Conservation (phyloP, 1,140 invertebrate species). For the Thalassaphorura encarpata region DNA sequence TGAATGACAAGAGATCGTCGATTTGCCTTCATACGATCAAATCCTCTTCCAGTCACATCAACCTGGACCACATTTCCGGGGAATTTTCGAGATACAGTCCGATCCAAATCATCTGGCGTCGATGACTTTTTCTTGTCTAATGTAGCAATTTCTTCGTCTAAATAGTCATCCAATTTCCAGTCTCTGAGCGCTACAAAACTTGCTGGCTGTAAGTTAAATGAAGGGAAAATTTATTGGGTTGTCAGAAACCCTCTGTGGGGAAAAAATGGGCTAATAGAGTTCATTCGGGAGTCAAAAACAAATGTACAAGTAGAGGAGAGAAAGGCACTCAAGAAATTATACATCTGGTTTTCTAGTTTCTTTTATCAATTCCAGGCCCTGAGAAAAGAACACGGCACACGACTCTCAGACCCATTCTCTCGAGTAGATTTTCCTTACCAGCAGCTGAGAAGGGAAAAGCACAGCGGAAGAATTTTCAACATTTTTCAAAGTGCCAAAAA, state of each 20-base stretch:
- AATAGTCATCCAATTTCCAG: slow-evolving; percentile 32
- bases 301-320: no score
- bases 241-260: no score
- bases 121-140: slow-evolving; percentile 30
- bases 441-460: no score
- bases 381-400: no score
- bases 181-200: slow-evolving; percentile 29
- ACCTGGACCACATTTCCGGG: slow-evolving; percentile 74
- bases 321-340: no score
- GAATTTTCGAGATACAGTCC: slow-evolving; percentile 49
- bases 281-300: no score
- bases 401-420: no score
- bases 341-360: no score
- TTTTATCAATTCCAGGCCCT: no score
- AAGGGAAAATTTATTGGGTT: no score
- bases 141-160: slow-evolving; percentile 27
- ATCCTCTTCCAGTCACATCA: slow-evolving; percentile 71
- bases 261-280: no score
- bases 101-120: slow-evolving; percentile 37
- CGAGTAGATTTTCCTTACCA: no score
- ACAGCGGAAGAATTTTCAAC: neutral
- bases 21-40: slow-evolving; percentile 72
- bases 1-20: slow-evolving; percentile 56
- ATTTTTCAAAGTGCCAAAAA: slow-evolving; percentile 7
- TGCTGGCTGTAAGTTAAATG: slow-evolving; percentile 24